Evolutionary conservation across 2,113 vertebrate species (phyloP).

Genomic region (Urocynchramus pylzowi): DNA sequence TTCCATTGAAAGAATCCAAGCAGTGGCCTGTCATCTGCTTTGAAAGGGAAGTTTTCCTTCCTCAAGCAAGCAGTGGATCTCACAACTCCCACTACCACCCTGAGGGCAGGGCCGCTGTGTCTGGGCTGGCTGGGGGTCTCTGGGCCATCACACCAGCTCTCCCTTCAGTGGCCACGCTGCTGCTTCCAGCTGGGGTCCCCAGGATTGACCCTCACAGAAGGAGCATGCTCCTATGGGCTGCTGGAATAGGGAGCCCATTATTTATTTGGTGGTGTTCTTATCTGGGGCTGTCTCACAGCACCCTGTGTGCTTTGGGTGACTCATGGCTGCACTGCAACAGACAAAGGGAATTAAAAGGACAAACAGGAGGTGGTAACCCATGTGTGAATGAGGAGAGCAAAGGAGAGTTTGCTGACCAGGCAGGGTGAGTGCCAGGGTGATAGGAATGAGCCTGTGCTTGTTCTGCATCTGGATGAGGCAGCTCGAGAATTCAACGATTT

Average conservation of each 20-base stretch:
- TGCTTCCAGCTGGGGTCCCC: background rate
- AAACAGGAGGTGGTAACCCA: background rate
- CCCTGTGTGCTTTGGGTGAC: background rate
- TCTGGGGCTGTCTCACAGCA: background rate
- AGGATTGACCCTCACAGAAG: rapidly evolving
- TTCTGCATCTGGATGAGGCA: background rate
- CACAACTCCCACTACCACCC: rapidly evolving
- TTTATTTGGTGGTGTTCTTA: background rate
- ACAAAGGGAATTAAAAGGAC: background rate
- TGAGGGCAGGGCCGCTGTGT: rapidly evolving
- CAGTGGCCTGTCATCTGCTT: background rate
- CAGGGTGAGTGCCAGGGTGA: background rate
- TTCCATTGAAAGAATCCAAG: background rate
- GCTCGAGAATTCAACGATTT: background rate
- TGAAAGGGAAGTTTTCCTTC: background rate
- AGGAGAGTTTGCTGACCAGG: background rate
- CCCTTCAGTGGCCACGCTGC: rapidly evolving
- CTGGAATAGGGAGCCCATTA: background rate
- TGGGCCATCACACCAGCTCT: rapidly evolving
- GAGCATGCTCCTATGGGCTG: rapidly evolving
- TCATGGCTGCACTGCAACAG: background rate
- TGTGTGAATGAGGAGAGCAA: background rate
- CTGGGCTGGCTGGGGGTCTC: background rate
- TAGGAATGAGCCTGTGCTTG: background rate
- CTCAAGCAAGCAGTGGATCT: background rate